These are phyloP conservation scores for Meghimatium bilineatum DNA, from an alignment of 2,888 invertebrate species.

Conservation along the genomic window DNA sequence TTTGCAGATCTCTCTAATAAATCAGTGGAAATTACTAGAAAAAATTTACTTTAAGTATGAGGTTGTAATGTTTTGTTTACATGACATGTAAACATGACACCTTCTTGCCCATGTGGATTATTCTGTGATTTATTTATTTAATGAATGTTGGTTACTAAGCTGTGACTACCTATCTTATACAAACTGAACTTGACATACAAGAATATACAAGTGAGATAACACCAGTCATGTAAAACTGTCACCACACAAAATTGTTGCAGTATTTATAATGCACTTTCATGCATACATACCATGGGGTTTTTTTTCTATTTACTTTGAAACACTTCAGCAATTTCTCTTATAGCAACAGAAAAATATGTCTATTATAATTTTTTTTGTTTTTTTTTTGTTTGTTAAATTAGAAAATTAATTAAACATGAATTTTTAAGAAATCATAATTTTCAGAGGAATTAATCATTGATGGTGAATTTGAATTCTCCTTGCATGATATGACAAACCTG, in stretches of 20 bases:
- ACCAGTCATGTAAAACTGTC: not conserved
- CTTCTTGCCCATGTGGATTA: no score
- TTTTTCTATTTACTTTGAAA: not conserved
- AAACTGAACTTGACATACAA: conserved; percentile 4
- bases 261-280: not conserved
- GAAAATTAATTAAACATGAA: not conserved
- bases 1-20: no score
- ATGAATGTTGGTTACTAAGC: not conserved
- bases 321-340: not conserved
- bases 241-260: not conserved
- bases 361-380: no score
- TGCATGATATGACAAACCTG: not conserved
- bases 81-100: no score
- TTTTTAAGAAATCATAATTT: no score
- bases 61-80: no score
- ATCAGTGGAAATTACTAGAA: no score
- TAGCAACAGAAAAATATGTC: not conserved
- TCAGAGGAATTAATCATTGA: not conserved
- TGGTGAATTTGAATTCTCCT: not conserved
- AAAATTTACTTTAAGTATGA: no score
- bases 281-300: not conserved
- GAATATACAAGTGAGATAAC: not conserved
- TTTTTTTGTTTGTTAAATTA: no score
- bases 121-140: not conserved
- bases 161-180: not conserved